Conservation (phyloP, 2,113 vertebrate genomes). For the Myocastor coypus region DNA sequence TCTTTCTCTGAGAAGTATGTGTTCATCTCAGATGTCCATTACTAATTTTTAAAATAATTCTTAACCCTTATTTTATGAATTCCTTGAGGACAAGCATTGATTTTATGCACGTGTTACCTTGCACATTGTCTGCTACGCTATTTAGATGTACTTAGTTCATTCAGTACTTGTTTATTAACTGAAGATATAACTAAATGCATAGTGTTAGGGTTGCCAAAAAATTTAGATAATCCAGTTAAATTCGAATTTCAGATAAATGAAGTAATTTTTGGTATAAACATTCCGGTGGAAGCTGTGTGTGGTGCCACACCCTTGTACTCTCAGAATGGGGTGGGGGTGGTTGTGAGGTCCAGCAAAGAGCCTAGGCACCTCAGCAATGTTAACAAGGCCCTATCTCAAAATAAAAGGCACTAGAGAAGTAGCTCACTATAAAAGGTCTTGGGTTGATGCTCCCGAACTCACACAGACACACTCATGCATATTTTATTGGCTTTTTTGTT, state of each 20-base stretch:
- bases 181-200: neutral
- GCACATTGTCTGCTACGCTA: neutral
- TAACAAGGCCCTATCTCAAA: neutral
- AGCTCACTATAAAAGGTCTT: neutral
- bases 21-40: no score
- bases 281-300: neutral
- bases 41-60: neutral
- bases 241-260: conserved; percentile 25
- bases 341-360: neutral
- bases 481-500: neutral
- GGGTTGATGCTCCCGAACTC: neutral
- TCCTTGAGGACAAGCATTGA: neutral
- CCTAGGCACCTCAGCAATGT: neutral
- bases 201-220: neutral
- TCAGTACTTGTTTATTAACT: neutral
- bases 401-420: neutral
- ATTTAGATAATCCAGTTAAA: neutral
- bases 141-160: neutral
- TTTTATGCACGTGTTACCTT: neutral
- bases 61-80: neutral
- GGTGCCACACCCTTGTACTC: neutral
- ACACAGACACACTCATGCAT: neutral
- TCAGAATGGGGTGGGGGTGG: neutral
- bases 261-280: neutral
- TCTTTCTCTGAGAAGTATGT: no score